These are phyloP conservation scores for Oceanodroma tethys DNA, from an alignment of 2,113 vertebrate species.

Conservation along the genomic window DNA sequence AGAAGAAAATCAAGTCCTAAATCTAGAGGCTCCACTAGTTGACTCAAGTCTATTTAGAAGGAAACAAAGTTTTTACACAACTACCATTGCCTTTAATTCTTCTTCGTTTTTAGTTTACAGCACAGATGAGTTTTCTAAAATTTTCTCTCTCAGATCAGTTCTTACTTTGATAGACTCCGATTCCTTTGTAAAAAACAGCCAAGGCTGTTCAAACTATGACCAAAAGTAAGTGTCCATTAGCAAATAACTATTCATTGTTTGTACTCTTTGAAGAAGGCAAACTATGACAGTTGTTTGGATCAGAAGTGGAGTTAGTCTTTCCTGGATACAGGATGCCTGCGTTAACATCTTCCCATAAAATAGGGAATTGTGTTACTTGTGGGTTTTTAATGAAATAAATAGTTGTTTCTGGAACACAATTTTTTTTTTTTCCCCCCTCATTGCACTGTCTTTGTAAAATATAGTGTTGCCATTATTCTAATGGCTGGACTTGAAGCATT, in stretches of 20 bases:
- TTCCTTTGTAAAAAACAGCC: background rate
- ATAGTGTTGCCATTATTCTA: background rate
- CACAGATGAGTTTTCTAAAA: background rate
- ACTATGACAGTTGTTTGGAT: background rate
- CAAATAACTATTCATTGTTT: background rate
- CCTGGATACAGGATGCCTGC: background rate
- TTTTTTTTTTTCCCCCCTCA: background rate
- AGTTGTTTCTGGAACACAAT: background rate
- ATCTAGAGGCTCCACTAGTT: background rate
- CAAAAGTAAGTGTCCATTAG: background rate
- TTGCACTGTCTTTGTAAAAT: background rate
- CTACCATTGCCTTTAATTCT: background rate
- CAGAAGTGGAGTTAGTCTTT: background rate
- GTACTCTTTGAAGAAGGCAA: background rate
- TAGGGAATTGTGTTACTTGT: background rate
- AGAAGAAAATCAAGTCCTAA: background rate
- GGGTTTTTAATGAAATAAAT: background rate
- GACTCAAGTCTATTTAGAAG: background rate
- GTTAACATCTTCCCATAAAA: background rate
- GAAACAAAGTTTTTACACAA: background rate
- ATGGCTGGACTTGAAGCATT: background rate
- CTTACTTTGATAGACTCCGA: background rate
- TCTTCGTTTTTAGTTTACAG: background rate
- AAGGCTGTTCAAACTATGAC: background rate
- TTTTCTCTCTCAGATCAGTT: background rate